These are phyloP conservation scores for Tricholauxania praeusta DNA, from an alignment of 2,888 invertebrate species.

Conservation along the genomic window DNA sequence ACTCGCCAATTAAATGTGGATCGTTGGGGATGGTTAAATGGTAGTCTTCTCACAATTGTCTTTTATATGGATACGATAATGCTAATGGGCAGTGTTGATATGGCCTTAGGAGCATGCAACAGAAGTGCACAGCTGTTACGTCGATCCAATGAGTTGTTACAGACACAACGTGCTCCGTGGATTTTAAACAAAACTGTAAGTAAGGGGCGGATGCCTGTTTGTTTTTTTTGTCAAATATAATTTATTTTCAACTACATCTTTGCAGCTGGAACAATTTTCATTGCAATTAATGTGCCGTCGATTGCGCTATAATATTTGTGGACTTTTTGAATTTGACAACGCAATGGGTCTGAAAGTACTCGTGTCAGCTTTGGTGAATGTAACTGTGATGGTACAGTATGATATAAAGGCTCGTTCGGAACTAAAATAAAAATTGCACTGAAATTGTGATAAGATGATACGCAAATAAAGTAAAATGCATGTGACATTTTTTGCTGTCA, in stretches of 20 bases:
- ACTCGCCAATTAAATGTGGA: constrained; percentile 14
- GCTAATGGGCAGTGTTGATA: constrained; percentile 48
- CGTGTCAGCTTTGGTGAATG: constrained; percentile 19
- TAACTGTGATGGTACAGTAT: constrained; percentile 34
- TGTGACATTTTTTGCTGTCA: no score
- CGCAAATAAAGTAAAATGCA: no score
- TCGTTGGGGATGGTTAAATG: constrained; percentile 30
- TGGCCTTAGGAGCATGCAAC: constrained; percentile 48
- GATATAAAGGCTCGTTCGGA: constrained; percentile 12
- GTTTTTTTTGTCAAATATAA: no score
- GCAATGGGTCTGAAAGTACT: constrained; percentile 9
- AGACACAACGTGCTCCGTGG: constrained; percentile 6
- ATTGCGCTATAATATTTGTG: constrained; percentile 33
- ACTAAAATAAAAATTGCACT: no score
- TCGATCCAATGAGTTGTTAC: constrained; percentile 33
- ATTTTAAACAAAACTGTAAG: constrained; percentile 35
- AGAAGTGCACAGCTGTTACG: constrained; percentile 40
- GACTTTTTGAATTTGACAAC: constrained; percentile 33
- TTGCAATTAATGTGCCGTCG: constrained; percentile 24
- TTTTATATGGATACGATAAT: constrained; percentile 38
- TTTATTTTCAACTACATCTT: background rate
- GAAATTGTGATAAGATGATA: no score
- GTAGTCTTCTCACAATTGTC: constrained; percentile 36
- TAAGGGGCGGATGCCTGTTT: no score
- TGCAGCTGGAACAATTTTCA: constrained; percentile 35